Conservation (phyloP, 2,888 invertebrate genomes). For the Oxytorus armatus region DNA sequence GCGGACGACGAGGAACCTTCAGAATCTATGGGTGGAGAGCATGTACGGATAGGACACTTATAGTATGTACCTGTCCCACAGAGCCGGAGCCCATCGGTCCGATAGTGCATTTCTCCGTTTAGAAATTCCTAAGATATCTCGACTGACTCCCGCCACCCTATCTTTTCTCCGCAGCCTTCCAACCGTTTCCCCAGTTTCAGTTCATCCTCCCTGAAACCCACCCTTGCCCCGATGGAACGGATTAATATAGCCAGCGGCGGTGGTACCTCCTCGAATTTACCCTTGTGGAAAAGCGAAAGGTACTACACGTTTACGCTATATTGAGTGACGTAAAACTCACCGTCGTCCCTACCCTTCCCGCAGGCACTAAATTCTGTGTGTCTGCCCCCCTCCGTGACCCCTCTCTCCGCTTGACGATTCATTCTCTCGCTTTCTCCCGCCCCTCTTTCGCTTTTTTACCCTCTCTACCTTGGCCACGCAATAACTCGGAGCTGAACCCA, state of each 20-base stretch:
- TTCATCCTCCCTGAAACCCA: constrained; percentile 27
- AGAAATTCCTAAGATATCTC: constrained; percentile 81
- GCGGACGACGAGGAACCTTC: constrained; percentile 57
- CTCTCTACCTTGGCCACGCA: constrained; percentile 3
- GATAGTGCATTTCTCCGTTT: constrained; percentile 69
- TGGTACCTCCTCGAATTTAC: constrained; percentile 64
- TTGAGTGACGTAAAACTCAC: constrained; percentile 80
- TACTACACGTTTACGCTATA: constrained; percentile 71
- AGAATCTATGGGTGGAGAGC: constrained; percentile 43
- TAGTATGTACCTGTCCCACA: constrained; percentile 27
- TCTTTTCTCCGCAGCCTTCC: constrained; percentile 34
- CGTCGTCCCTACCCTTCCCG: constrained; percentile 30
- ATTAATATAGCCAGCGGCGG: constrained; percentile 40
- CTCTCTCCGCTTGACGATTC: constrained; percentile 9
- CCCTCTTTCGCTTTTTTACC: constrained; percentile 4
- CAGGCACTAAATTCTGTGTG: constrained; percentile 54
- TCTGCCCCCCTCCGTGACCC: background rate
- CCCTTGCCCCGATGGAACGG: constrained; percentile 49
- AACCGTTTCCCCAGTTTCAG: constrained; percentile 28
- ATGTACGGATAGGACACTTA: constrained; percentile 11
- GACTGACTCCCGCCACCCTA: constrained; percentile 46
- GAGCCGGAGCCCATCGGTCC: constrained; percentile 43
- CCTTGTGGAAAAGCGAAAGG: constrained; percentile 61
- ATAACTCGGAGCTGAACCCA: constrained; percentile 48
- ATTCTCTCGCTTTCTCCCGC: constrained; percentile 13